Evolutionary conservation across 2,797 vertebrate species (phyloP).

Genomic region (Limnodromus scolopaceus): DNA sequence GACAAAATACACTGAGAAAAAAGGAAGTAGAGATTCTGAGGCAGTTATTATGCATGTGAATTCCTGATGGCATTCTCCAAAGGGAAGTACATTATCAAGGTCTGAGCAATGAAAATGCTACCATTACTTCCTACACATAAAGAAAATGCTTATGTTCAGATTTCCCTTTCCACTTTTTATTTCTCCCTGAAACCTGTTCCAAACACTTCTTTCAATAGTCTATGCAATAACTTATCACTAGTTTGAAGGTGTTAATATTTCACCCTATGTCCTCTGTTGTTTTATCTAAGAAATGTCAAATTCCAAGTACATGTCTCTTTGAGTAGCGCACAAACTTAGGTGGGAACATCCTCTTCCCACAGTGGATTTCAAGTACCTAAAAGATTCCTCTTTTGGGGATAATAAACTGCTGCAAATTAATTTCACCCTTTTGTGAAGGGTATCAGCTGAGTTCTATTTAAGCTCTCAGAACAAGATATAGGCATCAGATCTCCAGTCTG

Average conservation of each 20-base stretch:
- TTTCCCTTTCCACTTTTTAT: neutral
- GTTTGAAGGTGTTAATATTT: neutral
- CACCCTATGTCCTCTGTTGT: neutral
- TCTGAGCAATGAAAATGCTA: neutral
- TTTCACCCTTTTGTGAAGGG: neutral
- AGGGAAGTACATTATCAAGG: neutral
- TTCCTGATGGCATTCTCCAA: neutral
- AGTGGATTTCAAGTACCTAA: neutral
- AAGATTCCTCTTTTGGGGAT: neutral
- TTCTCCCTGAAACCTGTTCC: neutral
- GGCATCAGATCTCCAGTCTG: neutral
- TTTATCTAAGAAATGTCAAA: neutral
- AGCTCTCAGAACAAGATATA: neutral
- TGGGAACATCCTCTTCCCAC: neutral
- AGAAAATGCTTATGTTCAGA: neutral
- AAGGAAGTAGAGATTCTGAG: neutral
- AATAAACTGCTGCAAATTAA: neutral
- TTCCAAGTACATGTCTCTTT: neutral
- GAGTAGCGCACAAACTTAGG: neutral
- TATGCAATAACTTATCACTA: neutral
- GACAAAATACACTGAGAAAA: neutral
- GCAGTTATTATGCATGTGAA: neutral
- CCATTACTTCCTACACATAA: neutral
- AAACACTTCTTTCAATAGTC: neutral
- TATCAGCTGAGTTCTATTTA: neutral